A percentile compares a stretch with the other conserved stretches of the same genome.
Conservation (phyloP, 1,140 invertebrate genomes). For the Heliconius himera region DNA sequence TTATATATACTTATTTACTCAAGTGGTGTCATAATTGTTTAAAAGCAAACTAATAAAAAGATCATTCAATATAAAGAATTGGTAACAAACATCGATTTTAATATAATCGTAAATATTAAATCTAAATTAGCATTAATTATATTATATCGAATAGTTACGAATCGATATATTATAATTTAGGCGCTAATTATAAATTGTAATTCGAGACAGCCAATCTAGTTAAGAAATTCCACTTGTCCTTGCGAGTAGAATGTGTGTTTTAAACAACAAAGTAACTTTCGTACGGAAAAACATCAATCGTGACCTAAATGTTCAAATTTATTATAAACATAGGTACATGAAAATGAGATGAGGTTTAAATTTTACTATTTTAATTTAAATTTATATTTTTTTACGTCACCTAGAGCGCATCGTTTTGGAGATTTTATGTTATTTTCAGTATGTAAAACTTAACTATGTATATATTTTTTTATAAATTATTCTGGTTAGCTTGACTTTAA, state of each 20-base stretch:
- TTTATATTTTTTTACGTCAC: too few relatives aligned
- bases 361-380: not conserved
- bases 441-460: too few relatives aligned
- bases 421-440: too few relatives aligned
- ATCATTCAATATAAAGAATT: too few relatives aligned
- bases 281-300: not conserved
- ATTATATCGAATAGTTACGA: not conserved
- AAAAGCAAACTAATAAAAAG: too few relatives aligned
- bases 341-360: not conserved
- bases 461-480: too few relatives aligned
- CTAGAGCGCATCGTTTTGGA: too few relatives aligned
- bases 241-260: conserved; percentile 23
- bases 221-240: conserved; percentile 25
- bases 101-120: not conserved
- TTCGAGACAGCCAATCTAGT: conserved; percentile 2
- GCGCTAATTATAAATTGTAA: conserved; percentile 18
- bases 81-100: not conserved
- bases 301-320: conserved; percentile 23
- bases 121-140: conserved; percentile 17
- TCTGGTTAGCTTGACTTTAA: not conserved
- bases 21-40: too few relatives aligned
- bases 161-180: conserved; percentile 10
- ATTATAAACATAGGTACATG: conserved; percentile 13
- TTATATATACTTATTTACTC: too few relatives aligned
- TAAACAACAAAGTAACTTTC: conserved; percentile 19